These are phyloP conservation scores for Enteromius viviparus DNA, from an alignment of 2,797 vertebrate species.

Conservation along the genomic window DNA sequence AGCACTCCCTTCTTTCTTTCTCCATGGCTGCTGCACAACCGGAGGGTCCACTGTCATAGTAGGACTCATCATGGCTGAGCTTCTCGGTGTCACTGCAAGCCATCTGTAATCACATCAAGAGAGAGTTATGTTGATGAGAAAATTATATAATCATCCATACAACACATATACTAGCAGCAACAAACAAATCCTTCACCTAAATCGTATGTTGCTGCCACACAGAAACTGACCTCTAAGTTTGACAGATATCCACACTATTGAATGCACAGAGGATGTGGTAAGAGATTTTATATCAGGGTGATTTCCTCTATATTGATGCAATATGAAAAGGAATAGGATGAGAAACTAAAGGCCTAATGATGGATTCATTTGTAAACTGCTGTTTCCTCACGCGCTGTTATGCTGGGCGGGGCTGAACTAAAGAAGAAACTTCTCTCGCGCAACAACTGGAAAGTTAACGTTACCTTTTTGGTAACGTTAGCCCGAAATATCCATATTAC, in stretches of 20 bases:
- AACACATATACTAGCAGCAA: not conserved
- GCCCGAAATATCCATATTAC: not conserved
- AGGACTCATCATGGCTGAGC: constrained; percentile 67
- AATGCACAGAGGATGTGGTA: not conserved
- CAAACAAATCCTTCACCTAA: not conserved
- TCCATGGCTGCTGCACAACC: constrained; percentile 72
- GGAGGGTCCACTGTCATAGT: constrained; percentile 56
- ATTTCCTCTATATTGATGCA: not conserved
- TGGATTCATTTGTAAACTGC: not conserved
- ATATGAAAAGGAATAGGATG: not conserved
- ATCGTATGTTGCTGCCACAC: not conserved
- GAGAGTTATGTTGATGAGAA: not conserved
- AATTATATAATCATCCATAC: not conserved
- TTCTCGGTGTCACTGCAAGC: constrained; percentile 73
- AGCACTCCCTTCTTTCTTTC: constrained; percentile 69
- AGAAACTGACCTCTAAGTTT: not conserved
- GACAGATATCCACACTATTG: not conserved
- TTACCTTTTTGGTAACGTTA: not conserved
- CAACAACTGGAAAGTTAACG: not conserved
- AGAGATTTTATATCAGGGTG: not conserved
- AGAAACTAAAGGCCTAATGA: not conserved
- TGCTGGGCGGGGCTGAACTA: constrained; percentile 1
- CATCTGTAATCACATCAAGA: constrained; percentile 67
- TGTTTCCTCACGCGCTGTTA: not conserved
- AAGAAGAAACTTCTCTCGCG: not conserved